phyloP scores from a whole-genome alignment of 2,797 vertebrate species.

The Acanthurus leucopareius region DNA sequence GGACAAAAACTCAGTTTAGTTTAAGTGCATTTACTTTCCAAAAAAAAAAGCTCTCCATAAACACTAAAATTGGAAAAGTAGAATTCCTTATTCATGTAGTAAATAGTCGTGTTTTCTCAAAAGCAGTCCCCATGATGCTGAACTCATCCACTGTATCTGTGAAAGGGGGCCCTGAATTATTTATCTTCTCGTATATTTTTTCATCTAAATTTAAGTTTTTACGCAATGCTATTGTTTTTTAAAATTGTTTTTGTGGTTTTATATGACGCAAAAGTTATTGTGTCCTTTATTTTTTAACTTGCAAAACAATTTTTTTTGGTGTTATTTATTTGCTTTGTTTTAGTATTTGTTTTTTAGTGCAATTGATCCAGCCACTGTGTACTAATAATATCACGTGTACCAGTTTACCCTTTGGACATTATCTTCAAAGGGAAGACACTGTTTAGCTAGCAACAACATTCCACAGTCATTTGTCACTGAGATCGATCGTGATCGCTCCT shows the following conservation, averaged over 20 bases:
- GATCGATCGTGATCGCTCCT: slow-evolving; percentile 42
- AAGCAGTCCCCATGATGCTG: too few species aligned
- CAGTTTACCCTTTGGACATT: slow-evolving; percentile 59
- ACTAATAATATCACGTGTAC: slow-evolving; percentile 13
- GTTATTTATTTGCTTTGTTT: background rate
- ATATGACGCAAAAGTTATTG: background rate
- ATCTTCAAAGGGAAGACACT: slow-evolving; percentile 34
- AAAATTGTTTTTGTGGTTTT: background rate
- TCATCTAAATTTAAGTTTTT: too few species aligned
- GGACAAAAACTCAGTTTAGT: too few species aligned
- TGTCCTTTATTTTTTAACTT: background rate
- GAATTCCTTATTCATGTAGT: too few species aligned
- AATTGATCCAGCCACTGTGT: slow-evolving; percentile 12
- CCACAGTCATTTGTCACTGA: slow-evolving; percentile 55
- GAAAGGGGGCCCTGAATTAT: background rate
- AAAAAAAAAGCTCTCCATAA: too few species aligned
- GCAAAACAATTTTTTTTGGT: background rate
- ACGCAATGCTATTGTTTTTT: background rate
- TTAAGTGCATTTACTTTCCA: too few species aligned
- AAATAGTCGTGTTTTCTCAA: too few species aligned
- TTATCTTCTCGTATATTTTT: background rate
- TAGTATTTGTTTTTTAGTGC: background rate
- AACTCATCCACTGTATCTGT: background rate
- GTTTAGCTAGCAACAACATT: slow-evolving; percentile 32
- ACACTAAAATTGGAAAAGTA: too few species aligned